Percentiles rank a stretch among this genome's conserved stretches.
phyloP scores from a whole-genome alignment of 2,113 vertebrate species.

The Suricata suricatta region DNA sequence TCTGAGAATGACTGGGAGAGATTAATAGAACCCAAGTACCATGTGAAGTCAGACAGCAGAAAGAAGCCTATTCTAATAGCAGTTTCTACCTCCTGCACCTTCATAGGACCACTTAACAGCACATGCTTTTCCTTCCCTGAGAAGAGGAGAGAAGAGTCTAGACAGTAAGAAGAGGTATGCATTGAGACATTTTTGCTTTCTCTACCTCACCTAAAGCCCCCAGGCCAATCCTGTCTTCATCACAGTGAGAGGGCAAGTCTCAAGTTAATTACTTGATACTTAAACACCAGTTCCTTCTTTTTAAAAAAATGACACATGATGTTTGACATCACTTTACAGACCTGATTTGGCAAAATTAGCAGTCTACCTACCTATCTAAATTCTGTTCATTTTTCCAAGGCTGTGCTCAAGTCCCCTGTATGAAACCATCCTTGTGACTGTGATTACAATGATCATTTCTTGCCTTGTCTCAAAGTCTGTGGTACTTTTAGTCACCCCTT shows the following conservation, averaged over 20 bases:
- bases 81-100: not conserved
- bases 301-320: not conserved
- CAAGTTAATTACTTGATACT: not conserved
- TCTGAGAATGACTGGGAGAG: not conserved
- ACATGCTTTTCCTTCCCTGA: not conserved
- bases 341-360: not conserved
- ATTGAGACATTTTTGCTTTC: not conserved
- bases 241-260: not conserved
- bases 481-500: not conserved
- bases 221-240: not conserved
- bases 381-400: not conserved
- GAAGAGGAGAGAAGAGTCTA: not conserved
- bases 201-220: not conserved
- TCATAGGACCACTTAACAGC: not conserved
- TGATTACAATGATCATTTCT: not conserved
- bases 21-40: not conserved
- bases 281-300: not conserved
- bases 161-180: not conserved
- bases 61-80: not conserved
- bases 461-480: not conserved
- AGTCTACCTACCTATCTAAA: not conserved
- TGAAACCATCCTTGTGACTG: not conserved
- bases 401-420: not conserved
- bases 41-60: not conserved
- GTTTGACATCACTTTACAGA: conserved; percentile 6